Conservation (phyloP, 2,797 vertebrate genomes). For the Enteromius anoplus region DNA sequence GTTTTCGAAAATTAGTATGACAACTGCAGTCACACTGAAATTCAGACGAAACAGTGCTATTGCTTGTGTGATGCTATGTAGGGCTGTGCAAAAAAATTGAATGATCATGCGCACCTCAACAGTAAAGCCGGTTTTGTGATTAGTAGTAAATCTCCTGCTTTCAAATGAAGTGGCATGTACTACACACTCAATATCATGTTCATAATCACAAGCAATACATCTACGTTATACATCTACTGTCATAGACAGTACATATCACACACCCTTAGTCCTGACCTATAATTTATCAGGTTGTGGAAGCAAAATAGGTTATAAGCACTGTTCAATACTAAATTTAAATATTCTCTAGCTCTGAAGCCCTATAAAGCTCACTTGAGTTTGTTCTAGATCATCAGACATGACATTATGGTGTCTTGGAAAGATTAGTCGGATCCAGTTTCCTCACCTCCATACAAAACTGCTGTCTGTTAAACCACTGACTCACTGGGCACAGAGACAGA, state of each 20-base stretch:
- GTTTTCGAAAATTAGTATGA: too few species aligned
- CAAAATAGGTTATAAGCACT: neutral
- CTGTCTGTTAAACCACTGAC: neutral
- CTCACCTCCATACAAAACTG: neutral
- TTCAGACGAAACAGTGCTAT: too few species aligned
- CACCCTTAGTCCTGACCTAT: neutral
- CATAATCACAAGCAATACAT: too few species aligned
- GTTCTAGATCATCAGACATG: neutral
- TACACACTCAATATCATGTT: too few species aligned
- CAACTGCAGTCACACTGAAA: too few species aligned
- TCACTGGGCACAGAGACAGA: neutral
- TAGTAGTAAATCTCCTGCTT: too few species aligned
- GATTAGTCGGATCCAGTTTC: neutral
- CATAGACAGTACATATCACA: neutral
- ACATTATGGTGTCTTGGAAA: neutral
- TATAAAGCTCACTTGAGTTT: neutral
- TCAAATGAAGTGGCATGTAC: too few species aligned
- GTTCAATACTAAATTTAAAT: neutral
- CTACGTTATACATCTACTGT: too few species aligned
- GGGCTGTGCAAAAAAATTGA: too few species aligned
- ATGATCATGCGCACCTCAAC: too few species aligned
- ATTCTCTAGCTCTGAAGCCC: neutral
- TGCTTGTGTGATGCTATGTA: too few species aligned
- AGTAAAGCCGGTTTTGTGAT: too few species aligned
- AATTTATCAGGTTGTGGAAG: neutral